Evolutionary conservation across 2,888 invertebrate species (phyloP), one percentile per base, ranked within the genome.

Genomic region (Eristalis intricaria): DNA sequence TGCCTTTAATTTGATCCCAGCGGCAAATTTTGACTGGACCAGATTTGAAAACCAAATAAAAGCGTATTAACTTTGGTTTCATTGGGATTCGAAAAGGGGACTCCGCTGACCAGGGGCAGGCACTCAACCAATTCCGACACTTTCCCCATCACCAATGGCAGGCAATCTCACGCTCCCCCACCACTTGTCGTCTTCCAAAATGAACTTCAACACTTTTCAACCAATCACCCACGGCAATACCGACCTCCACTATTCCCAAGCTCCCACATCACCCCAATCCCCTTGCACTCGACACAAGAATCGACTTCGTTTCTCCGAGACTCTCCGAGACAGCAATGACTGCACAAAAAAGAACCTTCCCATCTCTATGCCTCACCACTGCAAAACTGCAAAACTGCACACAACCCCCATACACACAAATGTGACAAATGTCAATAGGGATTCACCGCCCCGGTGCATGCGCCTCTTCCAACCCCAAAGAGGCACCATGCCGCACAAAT

Each of bases 381-480:
- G 78, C 70, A 83, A 86, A 80, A 50, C 43, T 19, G 43, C 43
- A 50, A 50, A 50, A 50, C 50, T 80, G 84, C 87, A 84, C 65
- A 75, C 32, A 32, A 32, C 35, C 71, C 83, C 66, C 68, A 87
- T 80, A 87, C 87, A 87, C 75, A 74, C 70, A 84, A 84, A 69
- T 87, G 73, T 87, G 73, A 76, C 84, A 84, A 87, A 87, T 80
- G 84, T 79, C 87, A 76, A 87, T 83, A 83, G 87, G 64, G 71
- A 71, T 73, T 66, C 81, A 81, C 76, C 76, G 73, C 22, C 76
- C 82, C 58, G 84, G 87, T 87, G 87, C 87, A 87, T 87, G 87
- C 87, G 87, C 87, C 87, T 84, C 87, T 80, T 84, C 76, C 84
- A 87, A 84, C 79, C 83, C 84, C 84, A 84, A 76, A 65, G 61